Evolutionary conservation across 2,797 vertebrate species (phyloP), one percentile per base, ranked within the genome.

Genomic region (Margarornis squamiger): DNA sequence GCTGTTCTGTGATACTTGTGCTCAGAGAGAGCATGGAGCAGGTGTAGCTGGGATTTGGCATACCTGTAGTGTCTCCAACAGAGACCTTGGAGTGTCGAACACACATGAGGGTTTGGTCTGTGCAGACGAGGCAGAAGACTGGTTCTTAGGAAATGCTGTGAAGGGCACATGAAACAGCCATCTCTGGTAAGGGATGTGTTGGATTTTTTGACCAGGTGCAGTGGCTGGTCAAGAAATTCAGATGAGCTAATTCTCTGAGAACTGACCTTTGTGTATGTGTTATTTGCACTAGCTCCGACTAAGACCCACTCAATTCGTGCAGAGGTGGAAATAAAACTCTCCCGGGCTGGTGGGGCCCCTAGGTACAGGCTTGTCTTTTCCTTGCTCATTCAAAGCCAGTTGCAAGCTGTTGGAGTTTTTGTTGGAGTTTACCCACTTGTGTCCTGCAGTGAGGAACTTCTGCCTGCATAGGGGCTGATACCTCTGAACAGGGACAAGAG

Each of bases 121-220:
- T 59, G 32, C 18, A 23, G 32, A 7, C 1, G 3, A 62, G 39
- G 10, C 14, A 65, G 59, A 54, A 2, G n/a, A 11, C 22, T 48
- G 16, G 39, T 63, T 81, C 45, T 89, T 63, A 23, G 63, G 38
- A 20, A 38, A 5, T 2, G 2, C 49, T 80, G 26, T 71, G 22
- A 34, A 21, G n/a, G 49, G 41, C 77, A 67, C 7, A 2, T 57
- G 79, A 54, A 62, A 29, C 27, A 71, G 21, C 29, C 18, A 14
- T 36, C 55, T 84, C 45, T 21, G 23, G 24, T 48, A 15, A 52
- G 54, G 34, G 59, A 24, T 32, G 59, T 27, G 15, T 38, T 65
- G n/a, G 67, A 46, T 57, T 67, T 95, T 92, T 66, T 70, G 19
- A 68, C 21, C 39, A 68, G 34, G 36, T 86, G n/a, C 49, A 65